Percentiles rank a stretch among this genome's conserved stretches.
Evolutionary conservation across 2,797 vertebrate genomes (phyloP).

Genomic region (Pangasius djambal): DNA sequence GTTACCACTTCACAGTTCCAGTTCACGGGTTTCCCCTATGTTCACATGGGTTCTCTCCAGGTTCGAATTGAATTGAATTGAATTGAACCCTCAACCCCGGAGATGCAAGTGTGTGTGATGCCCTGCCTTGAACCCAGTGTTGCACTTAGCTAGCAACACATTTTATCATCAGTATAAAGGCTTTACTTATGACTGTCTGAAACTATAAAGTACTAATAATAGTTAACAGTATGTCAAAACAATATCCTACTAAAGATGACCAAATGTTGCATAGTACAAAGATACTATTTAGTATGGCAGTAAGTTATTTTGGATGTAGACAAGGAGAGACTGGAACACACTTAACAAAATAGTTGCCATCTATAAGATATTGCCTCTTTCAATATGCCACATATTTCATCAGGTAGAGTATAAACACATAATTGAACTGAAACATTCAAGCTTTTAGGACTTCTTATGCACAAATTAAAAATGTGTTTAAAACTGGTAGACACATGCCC

Average conservation of each 20-base stretch:
- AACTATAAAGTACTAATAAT: background rate
- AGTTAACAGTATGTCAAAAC: background rate
- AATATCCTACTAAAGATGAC: background rate
- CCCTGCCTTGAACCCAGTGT: background rate
- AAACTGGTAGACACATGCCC: background rate
- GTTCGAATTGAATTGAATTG: too few relatives aligned
- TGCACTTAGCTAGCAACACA: background rate
- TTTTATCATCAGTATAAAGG: background rate
- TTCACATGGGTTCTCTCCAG: background rate
- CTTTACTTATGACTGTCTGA: background rate
- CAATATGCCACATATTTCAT: background rate
- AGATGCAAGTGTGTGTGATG: background rate
- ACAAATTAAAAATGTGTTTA: background rate
- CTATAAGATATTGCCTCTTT: background rate
- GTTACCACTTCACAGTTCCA: background rate
- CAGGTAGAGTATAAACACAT: background rate
- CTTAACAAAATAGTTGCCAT: background rate
- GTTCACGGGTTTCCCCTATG: background rate
- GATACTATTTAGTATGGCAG: background rate
- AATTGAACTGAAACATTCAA: background rate
- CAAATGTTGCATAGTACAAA: background rate
- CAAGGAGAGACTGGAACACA: background rate
- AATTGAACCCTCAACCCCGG: too few relatives aligned
- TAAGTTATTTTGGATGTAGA: background rate
- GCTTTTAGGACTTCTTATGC: background rate